Base-by-base conservation (phyloP, 2,888 invertebrate species). In the Psococerastis gibbosa region DNA sequence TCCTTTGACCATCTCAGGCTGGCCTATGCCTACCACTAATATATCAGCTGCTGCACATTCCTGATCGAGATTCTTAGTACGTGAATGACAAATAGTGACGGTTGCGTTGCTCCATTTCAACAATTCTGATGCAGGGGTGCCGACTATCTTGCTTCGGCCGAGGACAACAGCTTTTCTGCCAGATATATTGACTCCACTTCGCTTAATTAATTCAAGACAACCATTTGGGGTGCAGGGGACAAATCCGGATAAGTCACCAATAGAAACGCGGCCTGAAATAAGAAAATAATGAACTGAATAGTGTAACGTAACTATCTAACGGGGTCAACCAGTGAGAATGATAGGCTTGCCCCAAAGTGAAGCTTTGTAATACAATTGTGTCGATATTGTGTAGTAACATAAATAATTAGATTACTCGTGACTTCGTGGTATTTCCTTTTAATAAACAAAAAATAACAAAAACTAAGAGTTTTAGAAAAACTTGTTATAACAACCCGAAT, bases 71-170 rank as follows among this genome's bases (percentile, higher is more conserved):
- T 92, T 73, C 55, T 72, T 75, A 0, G 97, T 97, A 64, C 78
- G 82, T 0, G 97, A 95, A 62, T 99, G 98, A 55, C 97, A 97
- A 31, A 91, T 75, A 1, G 97, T 97, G 3, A 95, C 94, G 1
- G 98, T 98, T 1, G 92, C 95, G 61, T 98, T 72, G 52, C 89
- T 76, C 95, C 95, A 97, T 60, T 91, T 87, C 31, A 99, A 71
- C 22, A 98, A 68, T 61, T 94, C 91, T 0, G 94, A 73, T 49
- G 83, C 84, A 0, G 98, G 98, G 0, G 92, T 87, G 34, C 98
- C 98, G 2, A 99, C 94, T 57, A 98, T 97, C 64, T 94, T 92
- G 60, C 94, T 95, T 52, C 98, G 72, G 1, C 98, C 98, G 32
- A 99, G 60, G 15, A 99, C 94, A 2, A 97, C 95, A 2, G 88